These are phyloP conservation scores for Crotalus tigris DNA, from an alignment of 2,113 vertebrate species.

Conservation along the genomic window DNA sequence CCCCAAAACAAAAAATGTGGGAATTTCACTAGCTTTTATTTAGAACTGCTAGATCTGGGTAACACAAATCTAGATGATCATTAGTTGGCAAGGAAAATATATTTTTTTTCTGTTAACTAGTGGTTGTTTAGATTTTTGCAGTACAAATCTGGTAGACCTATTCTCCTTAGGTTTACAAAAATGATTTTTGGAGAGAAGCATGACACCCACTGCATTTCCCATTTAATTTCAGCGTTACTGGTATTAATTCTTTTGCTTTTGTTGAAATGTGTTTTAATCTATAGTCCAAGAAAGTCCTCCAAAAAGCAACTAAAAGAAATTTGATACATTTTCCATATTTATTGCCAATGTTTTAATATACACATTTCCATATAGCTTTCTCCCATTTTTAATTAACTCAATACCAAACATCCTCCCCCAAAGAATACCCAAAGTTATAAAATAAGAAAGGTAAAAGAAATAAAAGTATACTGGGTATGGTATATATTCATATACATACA, in stretches of 20 bases:
- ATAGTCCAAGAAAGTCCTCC: neutral
- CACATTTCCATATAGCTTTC: neutral
- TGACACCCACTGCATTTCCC: neutral
- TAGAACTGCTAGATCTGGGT: neutral
- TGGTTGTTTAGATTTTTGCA: neutral
- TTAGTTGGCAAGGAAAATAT: neutral
- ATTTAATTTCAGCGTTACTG: slow-evolving; percentile 1
- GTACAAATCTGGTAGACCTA: neutral
- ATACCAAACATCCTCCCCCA: neutral
- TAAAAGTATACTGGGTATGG: neutral
- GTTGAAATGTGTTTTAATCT: slow-evolving; percentile 6
- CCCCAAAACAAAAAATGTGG: neutral
- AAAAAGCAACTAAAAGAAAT: neutral
- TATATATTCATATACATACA: neutral
- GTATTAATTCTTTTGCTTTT: slow-evolving; percentile 9
- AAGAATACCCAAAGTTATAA: neutral
- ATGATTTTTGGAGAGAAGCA: neutral
- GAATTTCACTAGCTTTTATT: neutral
- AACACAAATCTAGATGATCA: neutral
- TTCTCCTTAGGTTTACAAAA: neutral
- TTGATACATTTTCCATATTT: neutral
- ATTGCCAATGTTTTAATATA: neutral
- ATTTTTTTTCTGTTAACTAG: neutral
- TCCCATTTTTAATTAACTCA: neutral
- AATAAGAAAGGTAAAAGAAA: neutral